Percentiles rank a stretch among this genome's conserved stretches.
Evolutionary conservation across 2,888 invertebrate species (phyloP).

Genomic region (Heliothis peltigera): DNA sequence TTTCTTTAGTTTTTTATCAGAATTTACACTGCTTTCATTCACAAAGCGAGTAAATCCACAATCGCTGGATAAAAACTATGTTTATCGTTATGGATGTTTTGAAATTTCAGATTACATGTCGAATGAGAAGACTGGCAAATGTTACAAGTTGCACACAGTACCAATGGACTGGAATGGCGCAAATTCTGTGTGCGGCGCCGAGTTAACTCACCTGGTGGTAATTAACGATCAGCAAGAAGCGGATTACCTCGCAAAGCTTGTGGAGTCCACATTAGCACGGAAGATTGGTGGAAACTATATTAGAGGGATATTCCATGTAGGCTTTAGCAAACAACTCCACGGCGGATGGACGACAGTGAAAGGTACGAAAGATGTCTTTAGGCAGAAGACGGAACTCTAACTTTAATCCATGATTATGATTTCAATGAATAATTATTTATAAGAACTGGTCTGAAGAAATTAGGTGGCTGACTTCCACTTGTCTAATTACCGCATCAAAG

Average conservation of each 20-base stretch:
- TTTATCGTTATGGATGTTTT: too few relatives aligned
- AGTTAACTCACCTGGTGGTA: conserved; percentile 75
- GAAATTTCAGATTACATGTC: conserved; percentile 72
- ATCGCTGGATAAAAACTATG: too few relatives aligned
- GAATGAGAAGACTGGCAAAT: conserved; percentile 65
- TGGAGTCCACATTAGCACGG: not conserved
- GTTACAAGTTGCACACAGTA: conserved; percentile 79
- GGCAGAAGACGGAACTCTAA: not conserved
- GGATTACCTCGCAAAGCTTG: conserved; percentile 29
- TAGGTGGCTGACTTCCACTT: too few relatives aligned
- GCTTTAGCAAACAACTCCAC: conserved; percentile 62
- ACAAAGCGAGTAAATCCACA: too few relatives aligned
- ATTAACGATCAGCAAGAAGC: conserved; percentile 64
- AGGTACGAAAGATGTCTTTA: conserved; percentile 60
- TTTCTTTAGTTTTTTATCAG: too few relatives aligned
- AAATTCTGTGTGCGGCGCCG: conserved; percentile 70
- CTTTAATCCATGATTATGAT: not conserved
- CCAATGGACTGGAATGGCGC: conserved; percentile 78
- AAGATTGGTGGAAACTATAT: conserved; percentile 19
- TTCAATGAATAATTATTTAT: too few relatives aligned
- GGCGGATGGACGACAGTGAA: conserved; percentile 69
- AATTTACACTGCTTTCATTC: too few relatives aligned
- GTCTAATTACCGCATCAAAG: too few relatives aligned
- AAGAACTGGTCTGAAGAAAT: too few relatives aligned
- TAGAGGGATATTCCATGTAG: conserved; percentile 60